Evolutionary conservation across 1,140 invertebrate genomes (phyloP).

Genomic region (Littorina saxatilis): DNA sequence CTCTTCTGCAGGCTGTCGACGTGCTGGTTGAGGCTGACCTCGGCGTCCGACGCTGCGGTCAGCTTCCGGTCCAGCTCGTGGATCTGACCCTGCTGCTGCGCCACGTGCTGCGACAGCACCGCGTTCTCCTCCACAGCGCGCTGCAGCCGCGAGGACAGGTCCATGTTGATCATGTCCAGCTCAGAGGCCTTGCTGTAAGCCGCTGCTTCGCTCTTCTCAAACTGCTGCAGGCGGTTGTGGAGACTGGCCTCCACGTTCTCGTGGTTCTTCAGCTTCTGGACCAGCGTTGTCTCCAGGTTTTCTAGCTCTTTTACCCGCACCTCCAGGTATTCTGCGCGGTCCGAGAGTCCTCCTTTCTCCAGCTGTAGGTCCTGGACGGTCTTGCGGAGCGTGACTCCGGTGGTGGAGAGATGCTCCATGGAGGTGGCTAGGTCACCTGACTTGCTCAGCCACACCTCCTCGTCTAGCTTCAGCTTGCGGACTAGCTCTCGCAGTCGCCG

Average conservation of each 20-base stretch:
- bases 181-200: slow-evolving; percentile 62
- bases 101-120: slow-evolving; percentile 56
- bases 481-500: slow-evolving; percentile 65
- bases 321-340: slow-evolving; percentile 65
- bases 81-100: slow-evolving; percentile 56
- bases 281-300: slow-evolving; percentile 60
- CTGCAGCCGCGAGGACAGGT: slow-evolving; percentile 62
- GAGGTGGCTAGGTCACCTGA: slow-evolving; percentile 62
- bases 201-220: slow-evolving; percentile 62
- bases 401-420: slow-evolving; percentile 65
- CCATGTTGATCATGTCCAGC: slow-evolving; percentile 64
- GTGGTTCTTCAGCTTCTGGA: slow-evolving; percentile 62
- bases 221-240: slow-evolving; percentile 53
- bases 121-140: slow-evolving; percentile 64
- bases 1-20: slow-evolving; percentile 59
- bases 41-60: slow-evolving; percentile 50
- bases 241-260: slow-evolving; percentile 64
- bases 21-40: slow-evolving; percentile 59
- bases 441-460: slow-evolving; percentile 63
- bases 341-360: slow-evolving; percentile 60
- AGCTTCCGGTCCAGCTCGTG: slow-evolving; percentile 61
- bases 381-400: slow-evolving; percentile 60
- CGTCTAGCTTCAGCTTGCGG: slow-evolving; percentile 65
- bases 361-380: slow-evolving; percentile 62
- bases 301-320: slow-evolving; percentile 65